Evolutionary conservation across 1,140 invertebrate genomes (phyloP), one percentile per base, ranked within the genome.

Genomic region (Conopomorpha cramerella): DNA sequence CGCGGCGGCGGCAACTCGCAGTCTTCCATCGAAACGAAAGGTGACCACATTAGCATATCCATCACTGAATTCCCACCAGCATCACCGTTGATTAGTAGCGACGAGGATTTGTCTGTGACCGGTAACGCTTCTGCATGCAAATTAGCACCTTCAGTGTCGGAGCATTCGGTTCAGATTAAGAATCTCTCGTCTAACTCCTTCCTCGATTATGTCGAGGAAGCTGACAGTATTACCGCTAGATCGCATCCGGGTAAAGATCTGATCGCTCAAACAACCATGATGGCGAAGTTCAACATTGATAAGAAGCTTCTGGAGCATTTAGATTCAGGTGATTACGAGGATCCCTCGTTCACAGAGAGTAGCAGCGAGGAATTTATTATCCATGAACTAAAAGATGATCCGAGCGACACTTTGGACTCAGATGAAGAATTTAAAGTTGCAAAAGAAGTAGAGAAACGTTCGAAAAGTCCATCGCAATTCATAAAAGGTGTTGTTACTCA

Each of bases 231-330:
- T 26, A 55, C 51, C 1, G 49, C 66, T 23, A 53, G 61, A 37
- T 51, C 46, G 14, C 47, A 55, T 36, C 49, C 51, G 7, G 49
- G 50, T 2, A 77, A 58, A 43, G 60, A 56, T 47, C 44, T 77
- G 26, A 64, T 58, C 30, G 51, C 53, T 13, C 73, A 79, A 42
- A 65, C 61, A 0, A 62, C 49, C 2, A 76, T 71, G 60, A 79
- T 77, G 73, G 59, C 71, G 1, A 68, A 58, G 30, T 79, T 77
- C 41, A 72, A 74, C 45, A 50, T 66, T 28, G 54, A 77, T 44
- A 63, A 56, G 39, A 45, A 48, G 23, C 49, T 76, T 8, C 53
- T 51, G 45, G 59, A 76, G 40, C 68, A 77, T 55, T 51, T 79
- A 27, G 59, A 73, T 39, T 53, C 64, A 6, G 60, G 66, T 13